Percentiles rank a stretch among this genome's conserved stretches.
These are phyloP conservation scores for Trisateles emortualis DNA, from an alignment of 2,888 invertebrate species.

Conservation along the genomic window DNA sequence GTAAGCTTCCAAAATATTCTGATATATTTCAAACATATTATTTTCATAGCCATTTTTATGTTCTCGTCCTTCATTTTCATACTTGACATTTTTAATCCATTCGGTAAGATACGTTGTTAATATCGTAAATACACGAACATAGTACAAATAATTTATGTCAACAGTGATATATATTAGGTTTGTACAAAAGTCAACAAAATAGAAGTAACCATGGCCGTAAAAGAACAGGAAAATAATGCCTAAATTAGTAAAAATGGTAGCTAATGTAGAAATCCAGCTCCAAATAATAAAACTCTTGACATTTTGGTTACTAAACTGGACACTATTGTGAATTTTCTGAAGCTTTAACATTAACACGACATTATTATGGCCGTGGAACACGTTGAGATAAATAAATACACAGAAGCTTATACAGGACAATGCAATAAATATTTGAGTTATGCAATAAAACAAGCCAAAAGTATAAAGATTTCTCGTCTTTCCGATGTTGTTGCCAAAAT, in stretches of 20 bases:
- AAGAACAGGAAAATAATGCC: neutral
- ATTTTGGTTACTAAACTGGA: neutral
- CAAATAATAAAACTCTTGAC: neutral
- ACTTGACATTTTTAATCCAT: neutral
- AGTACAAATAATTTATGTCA: neutral
- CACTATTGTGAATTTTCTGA: neutral
- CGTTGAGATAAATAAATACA: neutral
- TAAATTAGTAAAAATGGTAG: neutral
- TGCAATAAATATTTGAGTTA: neutral
- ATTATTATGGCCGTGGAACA: neutral
- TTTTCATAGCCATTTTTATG: neutral
- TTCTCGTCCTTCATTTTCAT: neutral
- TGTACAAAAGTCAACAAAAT: neutral
- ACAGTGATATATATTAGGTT: neutral
- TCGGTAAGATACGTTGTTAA: neutral
- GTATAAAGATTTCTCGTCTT: neutral
- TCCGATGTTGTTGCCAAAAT: neutral
- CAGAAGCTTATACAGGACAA: neutral
- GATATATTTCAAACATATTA: conserved; percentile 4
- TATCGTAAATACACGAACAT: neutral
- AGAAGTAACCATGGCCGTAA: neutral
- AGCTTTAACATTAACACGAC: neutral
- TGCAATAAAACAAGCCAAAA: neutral
- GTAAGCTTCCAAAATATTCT: conserved; percentile 2
- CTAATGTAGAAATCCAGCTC: neutral